Evolutionary conservation across 92 coral and sea anemone genomes (phyloP).

Genomic region (Micromussa lordhowensis): DNA sequence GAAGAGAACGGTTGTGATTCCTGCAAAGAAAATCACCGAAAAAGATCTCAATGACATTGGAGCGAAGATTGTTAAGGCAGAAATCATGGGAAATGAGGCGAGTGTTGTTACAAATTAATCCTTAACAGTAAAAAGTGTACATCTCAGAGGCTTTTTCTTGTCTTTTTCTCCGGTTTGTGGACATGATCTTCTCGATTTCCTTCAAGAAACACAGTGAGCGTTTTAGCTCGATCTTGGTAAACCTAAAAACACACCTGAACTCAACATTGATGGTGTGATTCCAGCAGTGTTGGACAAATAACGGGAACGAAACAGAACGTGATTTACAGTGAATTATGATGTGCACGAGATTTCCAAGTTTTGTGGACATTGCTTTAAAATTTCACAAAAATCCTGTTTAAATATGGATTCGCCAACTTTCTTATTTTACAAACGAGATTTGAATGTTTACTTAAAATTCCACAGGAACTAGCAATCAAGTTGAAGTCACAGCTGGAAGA

Average conservation of each 20-base stretch:
- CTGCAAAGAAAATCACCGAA: conserved; percentile 81
- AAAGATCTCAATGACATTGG: conserved; percentile 95
- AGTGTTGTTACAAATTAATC: not conserved
- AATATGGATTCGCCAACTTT: too few species aligned
- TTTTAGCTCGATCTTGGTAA: too few species aligned
- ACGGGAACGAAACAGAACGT: not conserved
- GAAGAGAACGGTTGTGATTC: conserved; percentile 46
- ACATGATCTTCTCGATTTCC: too few species aligned
- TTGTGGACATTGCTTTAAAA: not conserved
- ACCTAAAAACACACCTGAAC: too few species aligned
- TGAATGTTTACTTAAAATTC: not conserved
- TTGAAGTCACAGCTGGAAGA: conserved; percentile 81
- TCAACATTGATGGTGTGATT: too few species aligned
- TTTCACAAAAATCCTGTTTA: not conserved
- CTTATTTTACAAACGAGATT: too few species aligned
- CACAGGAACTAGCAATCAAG: conserved; percentile 86
- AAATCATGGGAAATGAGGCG: conserved; percentile 97
- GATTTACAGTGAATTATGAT: not conserved
- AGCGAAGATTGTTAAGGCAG: conserved; percentile 92
- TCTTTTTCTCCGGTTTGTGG: not conserved
- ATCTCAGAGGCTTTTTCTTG: not conserved
- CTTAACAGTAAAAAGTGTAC: not conserved
- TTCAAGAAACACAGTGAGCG: too few species aligned
- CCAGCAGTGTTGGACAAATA: too few species aligned
- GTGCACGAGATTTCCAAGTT: not conserved